Evolutionary conservation across 2,113 vertebrate species (phyloP).

Genomic region (Mionectes macconnelli): DNA sequence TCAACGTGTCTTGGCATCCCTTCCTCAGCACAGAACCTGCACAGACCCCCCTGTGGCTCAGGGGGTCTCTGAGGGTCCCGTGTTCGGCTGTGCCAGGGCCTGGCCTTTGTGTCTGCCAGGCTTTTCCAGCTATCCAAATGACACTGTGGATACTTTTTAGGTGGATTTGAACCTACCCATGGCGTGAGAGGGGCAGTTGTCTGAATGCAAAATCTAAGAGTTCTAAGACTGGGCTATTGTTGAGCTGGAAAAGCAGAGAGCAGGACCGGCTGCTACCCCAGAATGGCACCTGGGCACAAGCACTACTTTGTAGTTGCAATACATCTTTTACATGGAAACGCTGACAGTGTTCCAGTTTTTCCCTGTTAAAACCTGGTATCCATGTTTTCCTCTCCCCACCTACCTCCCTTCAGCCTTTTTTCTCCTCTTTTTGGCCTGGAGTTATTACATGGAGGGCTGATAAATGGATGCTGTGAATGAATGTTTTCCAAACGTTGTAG

Average conservation of each 20-base stretch:
- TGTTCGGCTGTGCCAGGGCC: background rate
- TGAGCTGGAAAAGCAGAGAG: background rate
- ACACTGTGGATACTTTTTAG: background rate
- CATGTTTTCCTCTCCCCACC: background rate
- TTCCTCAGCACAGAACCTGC: background rate
- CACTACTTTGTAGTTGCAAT: background rate
- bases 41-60: background rate
- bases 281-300: conserved; percentile 5
- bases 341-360: background rate
- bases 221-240: background rate
- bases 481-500: conserved; percentile 60
- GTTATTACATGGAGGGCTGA: conserved; percentile 44
- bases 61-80: accelerated
- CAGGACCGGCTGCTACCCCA: background rate
- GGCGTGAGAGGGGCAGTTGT: background rate
- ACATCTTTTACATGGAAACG: conserved; percentile 30
- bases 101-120: background rate
- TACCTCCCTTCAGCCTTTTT: background rate
- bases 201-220: background rate
- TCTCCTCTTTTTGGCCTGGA: background rate
- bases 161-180: background rate
- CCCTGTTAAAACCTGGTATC: background rate
- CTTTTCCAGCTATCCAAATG: background rate
- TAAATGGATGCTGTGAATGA: conserved; percentile 60
- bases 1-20: accelerated